Base-by-base conservation (phyloP, 2,113 vertebrate species). In the Ginglymostoma cirratum region DNA sequence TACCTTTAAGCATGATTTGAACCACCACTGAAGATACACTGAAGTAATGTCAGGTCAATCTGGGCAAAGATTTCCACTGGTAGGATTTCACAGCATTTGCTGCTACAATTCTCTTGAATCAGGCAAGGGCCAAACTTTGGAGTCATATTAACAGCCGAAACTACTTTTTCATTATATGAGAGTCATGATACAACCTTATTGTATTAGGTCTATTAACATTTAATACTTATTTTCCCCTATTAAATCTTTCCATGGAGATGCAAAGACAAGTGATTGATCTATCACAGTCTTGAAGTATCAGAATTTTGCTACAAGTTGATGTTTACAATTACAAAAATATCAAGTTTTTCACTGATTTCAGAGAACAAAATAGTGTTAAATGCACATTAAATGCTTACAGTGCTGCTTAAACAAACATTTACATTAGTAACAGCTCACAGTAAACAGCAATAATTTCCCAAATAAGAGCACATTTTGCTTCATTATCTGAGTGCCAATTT, bases 401-500 rank as follows among this genome's bases (percentile, higher is more conserved):
- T 83, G 21, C 80, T 45, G 15, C 38, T 45, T 38, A 45, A 45
- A 21, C 7, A n/a, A 66, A 93, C 6, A 7, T 95, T 65, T 30
- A 42, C 5, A 70, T 38, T 87, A 38, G 45, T 94, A 66, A 69
- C 27, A 27, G 67, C 19, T 70, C 55, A 70, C 67, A 70, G 30
- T 30, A 15, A 67, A 69, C 21, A 45, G 52, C 67, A 76, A 34
- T 45, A 24, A 0, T 48, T 72, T 72, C 38, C 69, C 38, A 52
- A 66, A 2, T 67, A 65, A 93, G 21, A 93, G 34, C 38, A 95
- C 19, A 72, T 94, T 42, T 21, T 45, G 34, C 7, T 69, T 94
- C 65, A 45, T 70, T 61, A 61, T 45, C 87, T 34, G 23, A 90
- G 15, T 61, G 30, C 48, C 87, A 52, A 34, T n/a, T 90, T 97